Evolutionary conservation across 2,888 invertebrate species (phyloP), one percentile per base, ranked within the genome.

Genomic region (Drosophila pseudotakahashii): DNA sequence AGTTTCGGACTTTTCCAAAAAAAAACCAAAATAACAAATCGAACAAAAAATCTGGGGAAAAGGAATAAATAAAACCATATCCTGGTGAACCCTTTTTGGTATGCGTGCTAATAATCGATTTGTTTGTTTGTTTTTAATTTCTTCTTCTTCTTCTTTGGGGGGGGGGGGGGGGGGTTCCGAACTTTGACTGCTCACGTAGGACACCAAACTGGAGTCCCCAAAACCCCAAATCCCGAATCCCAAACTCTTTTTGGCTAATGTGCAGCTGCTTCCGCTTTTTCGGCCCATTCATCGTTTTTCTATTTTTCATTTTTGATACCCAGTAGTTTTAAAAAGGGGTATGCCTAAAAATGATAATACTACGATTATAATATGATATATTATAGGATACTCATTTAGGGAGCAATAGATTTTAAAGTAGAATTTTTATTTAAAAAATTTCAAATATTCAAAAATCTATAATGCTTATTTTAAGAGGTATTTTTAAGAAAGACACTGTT

Each of bases 71-170:
- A 42, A 34, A 44, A 32, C 1, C 52, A n/a, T 52, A 32, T 48
- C 16, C 32, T 10, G 10, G 10, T 10, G 10, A 77, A 70, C 63
- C 71, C 78, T 71, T 72, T 55, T 75, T 16, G 68, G 44, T 41
- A 13, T 60, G 48, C 61, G 64, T 57, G 77, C 79, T 88, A 82
- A 85, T 82, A 82, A 88, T 82, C 88, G 88, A 88, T 85, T 88
- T 79, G 79, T 75, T 81, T 73, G 81, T 73, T 70, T 76, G 61
- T 74, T 88, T 82, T 82, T 88, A 88, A 88, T 85, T 85, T 85
- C 85, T 69, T 77, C 26, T 26, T 26, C 26, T 6, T 5, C 26
- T 6, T 72, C 41, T n/a, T n/a, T n/a, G n/a, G n/a, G n/a, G n/a
- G n/a, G n/a, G n/a, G n/a, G n/a, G n/a, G n/a, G n/a, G 59, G 41